Evolutionary conservation across 2,797 vertebrate genomes (phyloP).

Genomic region (Balearica regulorum): DNA sequence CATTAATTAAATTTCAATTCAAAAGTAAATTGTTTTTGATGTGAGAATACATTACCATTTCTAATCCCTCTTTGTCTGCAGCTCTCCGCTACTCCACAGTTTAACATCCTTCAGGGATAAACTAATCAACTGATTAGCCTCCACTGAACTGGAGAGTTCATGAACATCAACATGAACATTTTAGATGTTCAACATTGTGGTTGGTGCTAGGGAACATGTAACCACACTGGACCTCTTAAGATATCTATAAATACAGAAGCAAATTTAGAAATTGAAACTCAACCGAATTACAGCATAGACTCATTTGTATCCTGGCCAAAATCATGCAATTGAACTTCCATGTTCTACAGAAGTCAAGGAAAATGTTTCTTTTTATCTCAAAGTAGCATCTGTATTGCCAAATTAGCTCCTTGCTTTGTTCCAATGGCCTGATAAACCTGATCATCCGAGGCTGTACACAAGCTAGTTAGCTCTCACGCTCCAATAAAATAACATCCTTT

Average conservation of each 20-base stretch:
- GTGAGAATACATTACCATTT: background rate
- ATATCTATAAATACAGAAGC: background rate
- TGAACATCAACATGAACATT: background rate
- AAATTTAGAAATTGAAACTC: background rate
- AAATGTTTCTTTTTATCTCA: background rate
- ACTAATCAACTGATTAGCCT: background rate
- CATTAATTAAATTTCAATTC: slow-evolving; percentile 1
- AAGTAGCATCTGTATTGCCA: background rate
- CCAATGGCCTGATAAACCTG: background rate
- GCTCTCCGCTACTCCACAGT: background rate
- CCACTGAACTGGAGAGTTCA: background rate
- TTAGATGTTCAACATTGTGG: background rate
- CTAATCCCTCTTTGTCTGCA: background rate
- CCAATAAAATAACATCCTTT: background rate
- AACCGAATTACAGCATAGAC: rapidly evolving
- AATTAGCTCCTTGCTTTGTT: background rate
- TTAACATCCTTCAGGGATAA: background rate
- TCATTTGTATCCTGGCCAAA: background rate
- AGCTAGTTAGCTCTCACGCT: background rate
- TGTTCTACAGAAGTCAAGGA: background rate
- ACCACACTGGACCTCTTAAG: background rate
- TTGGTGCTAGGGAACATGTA: background rate
- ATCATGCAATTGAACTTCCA: background rate
- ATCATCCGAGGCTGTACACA: too few species aligned
- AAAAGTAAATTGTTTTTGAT: background rate